Conservation (phyloP, 2,888 invertebrate species). For the Spisula subtruncata region DNA sequence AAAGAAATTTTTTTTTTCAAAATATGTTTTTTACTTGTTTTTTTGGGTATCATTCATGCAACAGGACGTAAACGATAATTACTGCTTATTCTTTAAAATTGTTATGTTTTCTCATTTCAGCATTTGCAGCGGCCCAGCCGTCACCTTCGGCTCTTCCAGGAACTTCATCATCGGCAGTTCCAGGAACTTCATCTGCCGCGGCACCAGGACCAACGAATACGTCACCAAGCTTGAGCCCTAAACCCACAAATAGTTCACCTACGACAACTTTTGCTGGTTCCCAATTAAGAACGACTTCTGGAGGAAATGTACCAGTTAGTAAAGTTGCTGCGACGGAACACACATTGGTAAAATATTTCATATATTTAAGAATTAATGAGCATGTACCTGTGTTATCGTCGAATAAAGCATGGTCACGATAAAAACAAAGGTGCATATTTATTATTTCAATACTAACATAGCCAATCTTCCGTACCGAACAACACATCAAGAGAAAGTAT, state of each 20-base stretch:
- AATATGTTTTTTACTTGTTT: no score
- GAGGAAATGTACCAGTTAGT: neutral
- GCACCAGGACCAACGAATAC: neutral
- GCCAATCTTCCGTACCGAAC: no score
- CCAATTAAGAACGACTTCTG: neutral
- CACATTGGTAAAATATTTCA: neutral
- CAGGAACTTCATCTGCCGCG: neutral
- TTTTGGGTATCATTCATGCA: no score
- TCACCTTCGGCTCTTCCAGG: neutral
- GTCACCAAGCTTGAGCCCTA: neutral
- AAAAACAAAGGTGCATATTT: no score
- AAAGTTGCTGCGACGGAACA: neutral
- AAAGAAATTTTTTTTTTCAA: no score
- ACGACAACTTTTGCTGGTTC: conserved; percentile 10
- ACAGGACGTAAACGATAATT: no score
- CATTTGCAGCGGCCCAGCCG: neutral
- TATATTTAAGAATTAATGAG: no score
- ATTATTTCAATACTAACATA: no score
- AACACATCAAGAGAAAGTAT: no score
- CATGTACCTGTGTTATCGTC: no score
- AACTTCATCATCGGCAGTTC: neutral
- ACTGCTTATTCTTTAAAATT: no score
- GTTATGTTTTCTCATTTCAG: neutral
- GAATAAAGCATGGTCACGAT: no score
- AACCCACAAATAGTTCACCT: neutral